Evolutionary conservation across 2,113 vertebrate species (phyloP), one percentile per base, ranked within the genome.

Genomic region (Chionis minor): DNA sequence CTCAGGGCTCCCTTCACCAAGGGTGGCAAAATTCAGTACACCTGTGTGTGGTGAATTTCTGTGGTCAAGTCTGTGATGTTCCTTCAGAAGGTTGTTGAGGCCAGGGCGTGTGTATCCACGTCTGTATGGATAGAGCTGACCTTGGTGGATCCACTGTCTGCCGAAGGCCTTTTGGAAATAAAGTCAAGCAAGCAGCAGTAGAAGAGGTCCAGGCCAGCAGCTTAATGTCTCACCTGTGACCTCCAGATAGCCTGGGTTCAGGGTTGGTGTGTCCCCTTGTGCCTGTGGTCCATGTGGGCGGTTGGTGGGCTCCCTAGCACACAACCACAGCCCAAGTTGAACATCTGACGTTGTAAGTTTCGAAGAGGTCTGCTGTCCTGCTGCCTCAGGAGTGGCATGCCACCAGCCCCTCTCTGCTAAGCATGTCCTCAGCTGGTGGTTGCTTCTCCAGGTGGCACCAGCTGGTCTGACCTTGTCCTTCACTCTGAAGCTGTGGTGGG

Each of bases 261-360:
- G 24, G 18, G 32, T 8, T 59, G 47, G 26, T 1, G 0, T 5
- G n/a, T 73, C 58, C 30, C 49, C 21, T 80, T 32, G 38, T 69
- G 49, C 49, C 49, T 59, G 56, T 35, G 62, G 21, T 69, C 65
- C 1, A 0, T 3, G 3, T 6, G 11, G 9, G n/a, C 2, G 1
- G 20, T n/a, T 6, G 59, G 11, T 66, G 70, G 44, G 14, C 51
- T 81, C 45, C 38, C 30, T 13, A 10, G 15, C 27, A 24, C 22
- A 5, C 0, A 1, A 33, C 17, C 18, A 3, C 24, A 20, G 44
- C 35, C 47, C 1, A 0, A 1, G 7, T 2, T 12, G 40, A 33
- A 32, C 14, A 6, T 3, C 1, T 8, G 15, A 1, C 42, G 28
- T 8, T 32, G 61, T 52, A 44, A 18, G 26, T 28, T 62, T 40